Evolutionary conservation across 1,140 invertebrate species (phyloP).

Genomic region (Phortica variegata): DNA sequence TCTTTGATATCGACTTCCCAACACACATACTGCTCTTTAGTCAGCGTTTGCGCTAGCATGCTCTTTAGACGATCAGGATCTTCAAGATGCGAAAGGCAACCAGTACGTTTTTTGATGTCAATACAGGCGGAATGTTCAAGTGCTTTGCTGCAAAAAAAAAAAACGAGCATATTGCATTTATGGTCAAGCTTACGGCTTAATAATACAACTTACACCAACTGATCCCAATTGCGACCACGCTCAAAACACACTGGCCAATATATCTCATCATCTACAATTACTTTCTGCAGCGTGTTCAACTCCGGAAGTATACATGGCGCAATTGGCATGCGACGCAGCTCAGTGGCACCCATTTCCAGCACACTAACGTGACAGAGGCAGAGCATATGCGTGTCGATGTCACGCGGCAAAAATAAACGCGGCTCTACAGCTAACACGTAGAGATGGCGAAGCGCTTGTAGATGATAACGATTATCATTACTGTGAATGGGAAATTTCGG

Average conservation of each 20-base stretch:
- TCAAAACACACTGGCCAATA: slow-evolving; percentile 88
- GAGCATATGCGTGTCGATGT: slow-evolving; percentile 75
- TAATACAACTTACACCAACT: slow-evolving; percentile 64
- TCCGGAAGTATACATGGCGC: slow-evolving; percentile 88
- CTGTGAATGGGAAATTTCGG: slow-evolving; percentile 96
- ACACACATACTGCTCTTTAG: slow-evolving; percentile 67
- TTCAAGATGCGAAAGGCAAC: slow-evolving; percentile 82
- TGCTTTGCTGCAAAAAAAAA: slow-evolving; percentile 61
- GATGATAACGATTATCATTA: slow-evolving; percentile 91
- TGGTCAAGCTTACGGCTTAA: not conserved
- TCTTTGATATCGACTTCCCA: slow-evolving; percentile 62
- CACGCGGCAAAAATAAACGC: slow-evolving; percentile 80
- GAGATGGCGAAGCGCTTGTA: slow-evolving; percentile 93
- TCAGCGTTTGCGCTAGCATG: slow-evolving; percentile 79
- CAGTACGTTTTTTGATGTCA: slow-evolving; percentile 85
- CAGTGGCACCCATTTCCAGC: slow-evolving; percentile 39
- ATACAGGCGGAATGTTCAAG: slow-evolving; percentile 71
- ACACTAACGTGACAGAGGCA: slow-evolving; percentile 76
- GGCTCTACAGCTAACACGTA: slow-evolving; percentile 93
- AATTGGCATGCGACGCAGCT: slow-evolving; percentile 44
- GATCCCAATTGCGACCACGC: slow-evolving; percentile 78
- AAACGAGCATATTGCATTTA: not conserved
- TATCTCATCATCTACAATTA: slow-evolving; percentile 77
- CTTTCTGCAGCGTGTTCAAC: slow-evolving; percentile 71
- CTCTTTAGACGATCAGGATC: slow-evolving; percentile 86